Conservation (phyloP, 2,888 invertebrate genomes). For the Oligia strigilis region DNA sequence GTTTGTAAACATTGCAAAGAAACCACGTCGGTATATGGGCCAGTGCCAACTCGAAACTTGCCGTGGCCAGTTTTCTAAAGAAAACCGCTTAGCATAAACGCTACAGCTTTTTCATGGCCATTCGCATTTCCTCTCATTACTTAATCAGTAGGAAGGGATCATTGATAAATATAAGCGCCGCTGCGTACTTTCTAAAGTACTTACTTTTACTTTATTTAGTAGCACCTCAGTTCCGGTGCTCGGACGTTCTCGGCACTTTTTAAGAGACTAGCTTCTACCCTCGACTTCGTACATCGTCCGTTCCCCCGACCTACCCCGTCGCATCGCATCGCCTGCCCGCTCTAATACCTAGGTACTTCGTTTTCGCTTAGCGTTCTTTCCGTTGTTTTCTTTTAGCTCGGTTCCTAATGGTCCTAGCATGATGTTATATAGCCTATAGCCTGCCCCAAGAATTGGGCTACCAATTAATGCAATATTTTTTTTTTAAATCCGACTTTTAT, state of each 20-base stretch:
- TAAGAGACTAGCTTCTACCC: not conserved
- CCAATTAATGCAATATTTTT: not conserved
- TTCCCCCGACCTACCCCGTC: not conserved
- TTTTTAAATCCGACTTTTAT: not conserved
- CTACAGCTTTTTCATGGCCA: slow-evolving; percentile 62
- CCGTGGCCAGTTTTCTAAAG: slow-evolving; percentile 65
- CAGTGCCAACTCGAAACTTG: slow-evolving; percentile 56
- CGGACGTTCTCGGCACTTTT: slow-evolving; percentile 6
- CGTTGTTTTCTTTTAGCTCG: not conserved
- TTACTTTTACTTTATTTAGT: slow-evolving; percentile 38
- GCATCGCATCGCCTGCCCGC: not conserved
- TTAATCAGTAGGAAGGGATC: slow-evolving; percentile 53
- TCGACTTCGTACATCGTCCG: not conserved
- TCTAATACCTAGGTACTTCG: not conserved
- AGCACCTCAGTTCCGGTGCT: slow-evolving; percentile 24
- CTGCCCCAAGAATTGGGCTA: not conserved
- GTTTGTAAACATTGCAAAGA: slow-evolving; percentile 46
- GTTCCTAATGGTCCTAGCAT: not conserved
- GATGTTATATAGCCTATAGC: not conserved
- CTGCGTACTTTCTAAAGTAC: slow-evolving; percentile 52
- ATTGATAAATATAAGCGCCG: slow-evolving; percentile 47
- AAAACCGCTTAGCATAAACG: slow-evolving; percentile 59
- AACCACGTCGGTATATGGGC: slow-evolving; percentile 48
- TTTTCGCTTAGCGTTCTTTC: too few species aligned
- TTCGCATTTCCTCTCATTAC: slow-evolving; percentile 65